A percentile compares a stretch with the other conserved stretches of the same genome.
phyloP scores from a whole-genome alignment of 2,113 vertebrate species.

The Lepidiolamprologus cunningtoni region DNA sequence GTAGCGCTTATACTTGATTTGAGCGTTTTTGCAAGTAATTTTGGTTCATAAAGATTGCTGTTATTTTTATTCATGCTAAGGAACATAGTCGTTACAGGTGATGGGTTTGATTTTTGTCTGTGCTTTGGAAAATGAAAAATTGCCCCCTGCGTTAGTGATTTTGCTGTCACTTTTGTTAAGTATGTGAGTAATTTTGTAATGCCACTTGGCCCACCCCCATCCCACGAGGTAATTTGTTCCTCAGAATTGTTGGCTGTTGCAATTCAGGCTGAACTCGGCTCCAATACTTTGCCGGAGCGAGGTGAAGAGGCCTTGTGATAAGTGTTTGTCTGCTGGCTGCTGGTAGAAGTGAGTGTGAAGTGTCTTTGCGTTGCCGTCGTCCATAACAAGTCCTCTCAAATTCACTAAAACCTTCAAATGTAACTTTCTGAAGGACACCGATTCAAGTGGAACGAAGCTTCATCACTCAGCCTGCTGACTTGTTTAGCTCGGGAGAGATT shows the following conservation, averaged over 20 bases:
- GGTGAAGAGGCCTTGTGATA: constrained; percentile 14
- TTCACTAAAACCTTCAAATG: constrained; percentile 2
- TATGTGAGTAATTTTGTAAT: not conserved
- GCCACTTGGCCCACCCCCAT: not conserved
- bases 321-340: constrained; percentile 22
- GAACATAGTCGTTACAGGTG: not conserved
- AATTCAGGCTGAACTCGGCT: not conserved
- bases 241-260: not conserved
- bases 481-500: not conserved
- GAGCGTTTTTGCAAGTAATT: not conserved
- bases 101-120: not conserved
- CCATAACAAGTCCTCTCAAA: constrained; percentile 7
- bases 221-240: not conserved
- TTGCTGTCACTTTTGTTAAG: not conserved
- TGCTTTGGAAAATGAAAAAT: not conserved
- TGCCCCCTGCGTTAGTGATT: not conserved
- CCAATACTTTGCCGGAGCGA: not conserved
- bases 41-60: not conserved
- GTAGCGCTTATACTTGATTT: not conserved
- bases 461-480: not conserved
- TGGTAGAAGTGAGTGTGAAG: constrained; percentile 13
- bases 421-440: constrained; percentile 19
- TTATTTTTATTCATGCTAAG: not conserved
- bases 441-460: not conserved
- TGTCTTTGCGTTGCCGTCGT: not conserved